Evolutionary conservation across 2,888 invertebrate species (phyloP).

Genomic region (Rhamnusium bicolor): DNA sequence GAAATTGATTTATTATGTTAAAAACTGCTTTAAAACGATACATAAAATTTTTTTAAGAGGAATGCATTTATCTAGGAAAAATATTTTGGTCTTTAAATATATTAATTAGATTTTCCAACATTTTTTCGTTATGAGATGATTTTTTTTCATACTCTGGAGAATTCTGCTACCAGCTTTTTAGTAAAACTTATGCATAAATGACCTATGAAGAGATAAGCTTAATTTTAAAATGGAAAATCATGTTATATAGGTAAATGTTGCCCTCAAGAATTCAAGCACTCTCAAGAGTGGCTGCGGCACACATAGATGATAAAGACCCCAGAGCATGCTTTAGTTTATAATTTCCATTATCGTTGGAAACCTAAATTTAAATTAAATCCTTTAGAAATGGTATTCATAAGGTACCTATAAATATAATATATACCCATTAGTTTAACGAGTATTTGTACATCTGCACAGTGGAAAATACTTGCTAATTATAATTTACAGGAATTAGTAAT

Average conservation of each 20-base stretch:
- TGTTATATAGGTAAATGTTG: constrained; percentile 18
- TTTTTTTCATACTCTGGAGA: no score
- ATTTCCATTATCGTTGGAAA: constrained; percentile 13
- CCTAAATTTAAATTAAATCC: constrained; percentile 12
- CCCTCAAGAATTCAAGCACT: constrained; percentile 15
- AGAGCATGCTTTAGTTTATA: constrained; percentile 15
- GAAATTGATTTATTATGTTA: no score
- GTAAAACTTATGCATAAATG: not conserved
- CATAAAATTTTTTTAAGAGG: no score
- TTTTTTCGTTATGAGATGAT: no score
- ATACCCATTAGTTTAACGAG: not conserved
- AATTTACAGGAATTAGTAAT: not conserved
- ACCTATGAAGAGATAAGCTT: constrained; percentile 14
- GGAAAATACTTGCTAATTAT: not conserved
- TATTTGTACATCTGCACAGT: not conserved
- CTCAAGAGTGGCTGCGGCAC: constrained; percentile 2
- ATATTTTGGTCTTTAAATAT: no score
- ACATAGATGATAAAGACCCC: constrained; percentile 9
- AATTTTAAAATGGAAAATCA: constrained; percentile 7
- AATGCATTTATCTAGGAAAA: no score
- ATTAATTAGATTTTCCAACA: no score
- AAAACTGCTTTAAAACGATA: no score
- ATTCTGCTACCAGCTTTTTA: not conserved
- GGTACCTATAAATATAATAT: not conserved
- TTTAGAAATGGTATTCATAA: not conserved